These are phyloP conservation scores for Chrysodeixis includens DNA, from an alignment of 2,888 invertebrate species.

Conservation along the genomic window DNA sequence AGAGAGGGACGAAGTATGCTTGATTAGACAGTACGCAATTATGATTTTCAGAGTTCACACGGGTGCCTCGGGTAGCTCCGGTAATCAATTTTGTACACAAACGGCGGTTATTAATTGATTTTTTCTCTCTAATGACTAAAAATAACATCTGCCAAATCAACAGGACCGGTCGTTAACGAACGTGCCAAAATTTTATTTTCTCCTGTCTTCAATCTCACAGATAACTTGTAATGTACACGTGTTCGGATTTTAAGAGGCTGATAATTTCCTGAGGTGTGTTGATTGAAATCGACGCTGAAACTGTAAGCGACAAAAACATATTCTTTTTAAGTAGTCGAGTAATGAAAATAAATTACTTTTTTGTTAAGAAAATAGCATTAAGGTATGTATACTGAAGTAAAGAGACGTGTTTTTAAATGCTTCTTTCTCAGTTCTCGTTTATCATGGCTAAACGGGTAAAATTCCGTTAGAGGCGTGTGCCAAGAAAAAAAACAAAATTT, in stretches of 20 bases:
- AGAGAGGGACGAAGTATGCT: constrained; percentile 67
- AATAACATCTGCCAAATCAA: constrained; percentile 86
- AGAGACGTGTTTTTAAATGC: background rate
- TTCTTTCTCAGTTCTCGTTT: background rate
- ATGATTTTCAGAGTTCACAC: constrained; percentile 84
- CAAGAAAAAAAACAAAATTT: constrained; percentile 62
- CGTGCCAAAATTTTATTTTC: constrained; percentile 75
- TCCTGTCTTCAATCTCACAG: constrained; percentile 59
- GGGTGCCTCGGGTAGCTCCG: constrained; percentile 76
- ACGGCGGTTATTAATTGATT: constrained; percentile 86
- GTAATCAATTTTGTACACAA: constrained; percentile 89
- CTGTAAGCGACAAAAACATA: background rate
- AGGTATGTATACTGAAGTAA: background rate
- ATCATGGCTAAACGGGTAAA: background rate
- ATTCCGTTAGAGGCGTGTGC: constrained; percentile 25
- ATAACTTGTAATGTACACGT: constrained; percentile 54
- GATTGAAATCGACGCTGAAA: constrained; percentile 19
- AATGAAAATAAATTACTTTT: background rate
- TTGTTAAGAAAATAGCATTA: background rate
- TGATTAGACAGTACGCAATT: constrained; percentile 81
- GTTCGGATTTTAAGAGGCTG: constrained; percentile 32
- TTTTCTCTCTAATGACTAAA: constrained; percentile 84
- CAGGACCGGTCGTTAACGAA: constrained; percentile 81
- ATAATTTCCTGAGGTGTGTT: constrained; percentile 24
- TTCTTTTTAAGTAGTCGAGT: background rate